phyloP scores from a whole-genome alignment of 1,140 invertebrate species.

The Zaprionus lachaisei region DNA sequence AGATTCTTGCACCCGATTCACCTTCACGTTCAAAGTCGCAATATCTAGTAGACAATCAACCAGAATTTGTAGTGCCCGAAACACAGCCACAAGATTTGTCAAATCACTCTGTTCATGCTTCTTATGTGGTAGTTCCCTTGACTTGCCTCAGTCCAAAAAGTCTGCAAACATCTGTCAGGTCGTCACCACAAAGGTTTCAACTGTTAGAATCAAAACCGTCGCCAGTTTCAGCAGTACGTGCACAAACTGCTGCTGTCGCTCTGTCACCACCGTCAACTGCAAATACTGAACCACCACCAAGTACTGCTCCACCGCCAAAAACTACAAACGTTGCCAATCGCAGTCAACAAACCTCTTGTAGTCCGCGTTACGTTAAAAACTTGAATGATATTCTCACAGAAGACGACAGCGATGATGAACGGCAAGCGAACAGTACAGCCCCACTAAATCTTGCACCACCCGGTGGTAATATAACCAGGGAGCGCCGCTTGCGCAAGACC shows the following conservation, averaged over 20 bases:
- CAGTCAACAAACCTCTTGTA: conserved; percentile 32
- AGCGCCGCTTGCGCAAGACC: conserved; percentile 13
- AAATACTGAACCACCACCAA: neutral
- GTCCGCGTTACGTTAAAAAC: conserved; percentile 5
- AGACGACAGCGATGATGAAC: conserved; percentile 62
- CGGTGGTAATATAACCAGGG: conserved; percentile 31
- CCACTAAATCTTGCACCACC: conserved; percentile 58
- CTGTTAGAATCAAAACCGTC: neutral
- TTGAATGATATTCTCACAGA: conserved; percentile 58
- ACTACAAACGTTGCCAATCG: conserved; percentile 15
- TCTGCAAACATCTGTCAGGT: neutral
- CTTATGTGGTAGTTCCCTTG: conserved; percentile 22
- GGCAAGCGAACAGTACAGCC: conserved; percentile 6
- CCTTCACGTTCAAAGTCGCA: conserved; percentile 4
- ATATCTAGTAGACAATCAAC: neutral
- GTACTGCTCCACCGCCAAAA: neutral
- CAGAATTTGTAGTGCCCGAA: conserved; percentile 60
- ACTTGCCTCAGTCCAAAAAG: neutral
- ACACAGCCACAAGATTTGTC: conserved; percentile 51
- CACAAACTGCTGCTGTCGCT: neutral
- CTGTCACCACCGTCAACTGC: neutral
- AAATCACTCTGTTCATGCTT: conserved; percentile 4
- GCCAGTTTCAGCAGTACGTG: neutral
- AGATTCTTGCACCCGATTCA: conserved; percentile 34
- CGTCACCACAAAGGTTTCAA: neutral